Evolutionary conservation across 2,113 vertebrate genomes (phyloP).

Genomic region (Cryptoleucopteryx plumbea): DNA sequence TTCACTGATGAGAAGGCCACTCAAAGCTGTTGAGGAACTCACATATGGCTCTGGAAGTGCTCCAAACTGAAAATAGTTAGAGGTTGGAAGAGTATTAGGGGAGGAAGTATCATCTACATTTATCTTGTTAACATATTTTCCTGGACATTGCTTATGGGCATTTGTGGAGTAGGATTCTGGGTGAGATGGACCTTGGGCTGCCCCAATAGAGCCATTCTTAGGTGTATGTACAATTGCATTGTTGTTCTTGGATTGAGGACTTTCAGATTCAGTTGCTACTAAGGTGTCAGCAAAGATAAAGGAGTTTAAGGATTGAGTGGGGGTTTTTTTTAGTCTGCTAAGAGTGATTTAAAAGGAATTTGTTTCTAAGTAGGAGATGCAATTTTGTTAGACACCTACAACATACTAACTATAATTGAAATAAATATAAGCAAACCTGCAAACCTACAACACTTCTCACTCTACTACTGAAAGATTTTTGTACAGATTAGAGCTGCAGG

Average conservation of each 20-base stretch:
- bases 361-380: background rate
- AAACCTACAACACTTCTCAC: background rate
- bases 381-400: background rate
- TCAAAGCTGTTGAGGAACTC: background rate
- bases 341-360: background rate
- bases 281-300: background rate
- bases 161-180: background rate
- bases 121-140: background rate
- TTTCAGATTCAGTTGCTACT: background rate
- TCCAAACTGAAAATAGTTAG: background rate
- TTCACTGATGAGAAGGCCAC: background rate
- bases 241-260: background rate
- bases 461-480: background rate
- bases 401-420: background rate
- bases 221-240: accelerated
- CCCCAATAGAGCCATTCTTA: accelerated
- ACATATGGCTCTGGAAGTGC: background rate
- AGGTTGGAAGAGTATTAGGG: background rate
- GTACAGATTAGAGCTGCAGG: background rate
- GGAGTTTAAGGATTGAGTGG: background rate
- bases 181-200: background rate
- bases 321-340: background rate
- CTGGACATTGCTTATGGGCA: background rate
- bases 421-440: background rate
- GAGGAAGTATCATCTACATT: accelerated